phyloP scores from a whole-genome alignment of 2,888 invertebrate genomes.

The Sycophila texana region DNA sequence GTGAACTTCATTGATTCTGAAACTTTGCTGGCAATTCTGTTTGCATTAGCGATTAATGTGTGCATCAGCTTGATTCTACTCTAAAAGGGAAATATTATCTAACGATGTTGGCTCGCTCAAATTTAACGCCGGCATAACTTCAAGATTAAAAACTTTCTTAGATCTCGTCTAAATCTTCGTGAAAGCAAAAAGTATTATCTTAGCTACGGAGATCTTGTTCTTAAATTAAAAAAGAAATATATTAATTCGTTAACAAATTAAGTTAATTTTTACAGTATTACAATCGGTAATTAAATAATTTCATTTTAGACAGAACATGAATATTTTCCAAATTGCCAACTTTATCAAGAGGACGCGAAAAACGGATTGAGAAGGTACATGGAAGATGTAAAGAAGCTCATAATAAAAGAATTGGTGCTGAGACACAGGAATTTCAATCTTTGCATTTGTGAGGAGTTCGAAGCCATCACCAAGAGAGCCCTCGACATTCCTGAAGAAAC shows the following conservation, averaged over 20 bases:
- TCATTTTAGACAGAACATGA: slow-evolving; percentile 78
- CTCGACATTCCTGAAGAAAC: slow-evolving; percentile 86
- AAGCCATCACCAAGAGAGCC: slow-evolving; percentile 82
- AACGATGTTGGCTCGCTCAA: neutral
- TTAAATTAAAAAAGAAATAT: no score
- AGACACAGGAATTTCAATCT: slow-evolving; percentile 82
- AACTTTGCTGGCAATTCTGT: neutral
- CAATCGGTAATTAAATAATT: neutral
- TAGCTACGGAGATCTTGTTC: no score
- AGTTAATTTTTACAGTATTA: no score
- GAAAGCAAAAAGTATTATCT: no score
- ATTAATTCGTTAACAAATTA: no score
- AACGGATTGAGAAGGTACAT: slow-evolving; percentile 80
- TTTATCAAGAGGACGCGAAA: slow-evolving; percentile 81
- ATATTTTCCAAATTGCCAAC: slow-evolving; percentile 82
- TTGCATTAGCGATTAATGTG: slow-evolving; percentile 24
- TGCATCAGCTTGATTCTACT: neutral
- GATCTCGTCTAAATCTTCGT: no score
- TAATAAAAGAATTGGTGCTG: slow-evolving; percentile 81
- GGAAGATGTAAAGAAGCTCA: slow-evolving; percentile 76
- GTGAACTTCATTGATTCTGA: neutral
- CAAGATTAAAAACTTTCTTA: no score
- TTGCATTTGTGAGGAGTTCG: slow-evolving; percentile 84
- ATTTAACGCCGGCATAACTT: neutral
- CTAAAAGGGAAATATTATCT: neutral